Conservation (phyloP, 2,113 vertebrate genomes). For the Pontoporia blainvillei region DNA sequence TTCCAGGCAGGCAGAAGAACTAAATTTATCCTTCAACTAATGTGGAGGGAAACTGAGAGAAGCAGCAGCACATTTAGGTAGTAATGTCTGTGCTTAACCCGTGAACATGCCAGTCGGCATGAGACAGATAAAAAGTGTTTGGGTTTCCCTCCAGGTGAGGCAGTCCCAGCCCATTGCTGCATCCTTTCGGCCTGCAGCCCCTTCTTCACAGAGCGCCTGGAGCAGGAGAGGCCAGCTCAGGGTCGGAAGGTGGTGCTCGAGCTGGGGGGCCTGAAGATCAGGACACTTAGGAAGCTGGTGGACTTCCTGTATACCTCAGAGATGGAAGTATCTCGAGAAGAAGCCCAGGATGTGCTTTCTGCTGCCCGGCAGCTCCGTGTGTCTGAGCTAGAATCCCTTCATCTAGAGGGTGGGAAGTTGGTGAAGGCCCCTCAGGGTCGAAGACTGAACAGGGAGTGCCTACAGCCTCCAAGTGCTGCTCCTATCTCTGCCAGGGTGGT, state of each 20-base stretch:
- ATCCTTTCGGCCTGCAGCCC: constrained; percentile 90
- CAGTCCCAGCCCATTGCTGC: constrained; percentile 88
- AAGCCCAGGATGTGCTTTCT: constrained; percentile 85
- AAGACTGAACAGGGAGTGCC: constrained; percentile 77
- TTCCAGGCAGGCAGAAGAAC: not conserved
- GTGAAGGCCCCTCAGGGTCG: constrained; percentile 69
- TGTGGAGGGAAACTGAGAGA: not conserved
- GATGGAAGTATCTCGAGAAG: constrained; percentile 81
- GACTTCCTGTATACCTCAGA: constrained; percentile 88
- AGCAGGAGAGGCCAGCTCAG: constrained; percentile 68
- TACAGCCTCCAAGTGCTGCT: not conserved
- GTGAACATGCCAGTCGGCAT: not conserved
- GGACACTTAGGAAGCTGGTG: constrained; percentile 87
- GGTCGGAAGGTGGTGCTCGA: constrained; percentile 82
- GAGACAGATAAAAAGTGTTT: not conserved
- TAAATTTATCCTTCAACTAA: not conserved
- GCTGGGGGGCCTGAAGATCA: constrained; percentile 81
- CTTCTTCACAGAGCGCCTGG: constrained; percentile 84
- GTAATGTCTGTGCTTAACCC: not conserved
- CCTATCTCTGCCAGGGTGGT: constrained; percentile 54
- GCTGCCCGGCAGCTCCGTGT: constrained; percentile 85
- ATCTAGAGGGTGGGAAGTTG: constrained; percentile 76
- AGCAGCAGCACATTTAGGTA: not conserved
- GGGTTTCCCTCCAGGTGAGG: constrained; percentile 80
- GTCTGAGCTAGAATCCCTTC: constrained; percentile 79